Evolutionary conservation across 2,797 vertebrate species (phyloP), one percentile per base, ranked within the genome.

Genomic region (Fistularia tabacaria): DNA sequence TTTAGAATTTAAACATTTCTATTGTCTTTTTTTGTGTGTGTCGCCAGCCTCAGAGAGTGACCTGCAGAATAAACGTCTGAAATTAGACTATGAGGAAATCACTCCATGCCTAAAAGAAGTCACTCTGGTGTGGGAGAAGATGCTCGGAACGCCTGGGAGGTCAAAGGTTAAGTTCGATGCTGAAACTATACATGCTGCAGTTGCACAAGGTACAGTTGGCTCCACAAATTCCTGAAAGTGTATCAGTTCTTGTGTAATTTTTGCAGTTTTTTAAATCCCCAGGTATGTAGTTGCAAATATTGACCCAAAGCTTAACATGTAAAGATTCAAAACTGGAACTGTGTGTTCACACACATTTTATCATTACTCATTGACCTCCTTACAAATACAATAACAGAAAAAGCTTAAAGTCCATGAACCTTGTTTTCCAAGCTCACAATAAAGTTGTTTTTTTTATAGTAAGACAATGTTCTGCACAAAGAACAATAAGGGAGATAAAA

Each of bases 21-120:
- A 7, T 53, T 57, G 6, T 57, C 3, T 66, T 9, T 62, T 12
- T 59, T 12, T 64, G 11, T 61, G 39, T 59, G 9, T 58, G 3
- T 57, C 55, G 36, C 14, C 25, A 98, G 97, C 93, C 63, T 95
- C 95, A 38, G 93, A 96, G 83, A 95, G 91, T 14, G 91, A 98
- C 79, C 90, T 97, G 65, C 92, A 94, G 85, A 98, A 94, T 84
- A 95, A 92, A 62, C 92, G 97, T 1, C 85, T 96, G 52, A 98
- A 98, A 86, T 90, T 98, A 14, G 95, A 97, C 79, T 99, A 99
- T 0, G 96, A 98, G 76, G 97, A 99, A 89, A 96, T 99, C 79
- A 98, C 96, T 15, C 94, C 94, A 0, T 98, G 95, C 77, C 90
- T 99, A 51, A 98, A 96, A 83, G 96, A 98, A 7, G 94, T 98